Evolutionary conservation across 2,888 invertebrate species (phyloP), one percentile per base, ranked within the genome.

Genomic region (Cenopis cana): DNA sequence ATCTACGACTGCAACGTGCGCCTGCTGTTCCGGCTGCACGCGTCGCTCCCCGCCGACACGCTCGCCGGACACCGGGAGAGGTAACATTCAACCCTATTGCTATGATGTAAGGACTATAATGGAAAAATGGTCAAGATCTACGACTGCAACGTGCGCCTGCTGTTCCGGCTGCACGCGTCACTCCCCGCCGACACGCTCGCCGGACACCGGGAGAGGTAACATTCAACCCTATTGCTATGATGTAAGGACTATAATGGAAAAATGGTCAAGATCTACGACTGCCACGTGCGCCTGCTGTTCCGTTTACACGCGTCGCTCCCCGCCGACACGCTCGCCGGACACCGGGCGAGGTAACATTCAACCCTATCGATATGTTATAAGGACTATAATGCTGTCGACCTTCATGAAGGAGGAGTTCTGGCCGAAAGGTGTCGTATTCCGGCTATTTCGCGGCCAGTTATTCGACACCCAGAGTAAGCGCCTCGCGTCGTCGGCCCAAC

Each of bases 1-100:
- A 94, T 99, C 38, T 99, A 99, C 89, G 99, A 99, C 94, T 97
- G 98, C 86, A 96, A 98, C 81, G 99, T 99, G 73, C 98, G 99
- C 82, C 96, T 99, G 77, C 95, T 99, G 87, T 99, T 99, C 93
- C 97, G 97, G 78, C 95, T 99, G 74, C 99, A 99, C 90, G 96
- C 97, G 85, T 95, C 97, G 74, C 94, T 99, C 76, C 98, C 99
- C 0, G 95, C 98, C 0, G 99, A 99, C 89, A 97, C 98, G 0
- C 93, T 99, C 46, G 92, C 95, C 74, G 99, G 99, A 8, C 98
- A 98, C 86, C 78, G 99, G 95, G 77, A 99, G 97, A 94, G 95
- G 93, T 91, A 65, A 20, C 11, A 11, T 20, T 4, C 5, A 33
- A 33, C 33, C 9, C 9, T 33, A 6, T 33, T 33, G 33, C 33